Base-by-base conservation (phyloP, 2,113 vertebrate species). In the Butastur rufipennis region DNA sequence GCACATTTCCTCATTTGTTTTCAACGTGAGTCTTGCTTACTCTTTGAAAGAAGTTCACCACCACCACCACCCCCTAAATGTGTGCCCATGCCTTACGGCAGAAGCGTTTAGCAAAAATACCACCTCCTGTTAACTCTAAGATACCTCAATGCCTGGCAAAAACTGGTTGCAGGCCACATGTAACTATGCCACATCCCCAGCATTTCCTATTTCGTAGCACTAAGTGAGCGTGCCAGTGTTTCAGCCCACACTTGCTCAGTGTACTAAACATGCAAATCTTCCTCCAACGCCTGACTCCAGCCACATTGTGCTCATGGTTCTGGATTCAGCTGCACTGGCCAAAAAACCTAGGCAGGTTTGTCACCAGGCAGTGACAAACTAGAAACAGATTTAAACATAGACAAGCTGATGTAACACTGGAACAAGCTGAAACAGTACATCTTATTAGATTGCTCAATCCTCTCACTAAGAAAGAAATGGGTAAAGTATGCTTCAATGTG, bases 281-380 rank as follows among this genome's bases (percentile, higher is more conserved):
- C 73, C 59, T 62, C 55, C 40, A 25, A 75, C 50, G 27, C 22
- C 17, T 11, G 17, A 59, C 38, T 53, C 58, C 59, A 61, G 26
- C 22, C 40, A 74, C 0, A 0, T 2, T 36, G 22, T 23, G 20
- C 26, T 47, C 45, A 6, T 4, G 16, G 48, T 17, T 68, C 66
- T 43, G 43, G 32, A 72, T 88, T 67, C 56, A 81, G 34, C 58
- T 40, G 17, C 7, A 32, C 16, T 40, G 16, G 40, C 16, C 58
- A 82, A 53, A 53, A 81, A 75, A 25, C 9, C 5, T 6, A 62
- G 25, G 17, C 45, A 47, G 45, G 45, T 47, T 47, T 47, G 45
- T 47, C 45, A 47, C 45, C 19, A 47, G 19, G 27, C 50, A 78
- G 8, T 13, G 15, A 65, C 29, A 58, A 91, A n/a, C 25, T 38